Conservation (phyloP, 1,140 invertebrate species). For the Dryas iulia region DNA sequence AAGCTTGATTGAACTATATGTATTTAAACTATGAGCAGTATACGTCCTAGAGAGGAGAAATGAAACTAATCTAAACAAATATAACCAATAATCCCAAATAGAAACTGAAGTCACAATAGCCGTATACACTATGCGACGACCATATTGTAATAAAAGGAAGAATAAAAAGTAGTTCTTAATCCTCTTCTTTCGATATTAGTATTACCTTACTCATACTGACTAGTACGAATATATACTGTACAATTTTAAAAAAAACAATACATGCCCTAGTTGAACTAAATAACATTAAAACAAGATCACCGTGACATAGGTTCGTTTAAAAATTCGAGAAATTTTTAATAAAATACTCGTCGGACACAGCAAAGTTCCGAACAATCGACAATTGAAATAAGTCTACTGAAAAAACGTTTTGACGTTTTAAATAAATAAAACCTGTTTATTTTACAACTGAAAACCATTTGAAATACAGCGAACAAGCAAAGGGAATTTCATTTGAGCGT, state of each 20-base stretch:
- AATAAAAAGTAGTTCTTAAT: no score
- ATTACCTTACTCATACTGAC: not conserved
- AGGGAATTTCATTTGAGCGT: slow-evolving; percentile 57
- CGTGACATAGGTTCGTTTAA: slow-evolving; percentile 7
- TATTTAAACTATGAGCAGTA: no score
- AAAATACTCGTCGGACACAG: slow-evolving; percentile 30
- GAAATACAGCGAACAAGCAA: slow-evolving; percentile 48
- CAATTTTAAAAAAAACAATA: not conserved
- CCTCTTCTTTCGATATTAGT: no score
- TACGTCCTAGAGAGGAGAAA: no score
- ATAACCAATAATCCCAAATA: no score
- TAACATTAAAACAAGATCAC: not conserved
- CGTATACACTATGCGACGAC: no score
- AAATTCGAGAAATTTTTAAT: slow-evolving; percentile 21
- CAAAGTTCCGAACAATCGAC: slow-evolving; percentile 42
- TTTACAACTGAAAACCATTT: slow-evolving; percentile 46
- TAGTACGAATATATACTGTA: not conserved
- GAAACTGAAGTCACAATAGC: no score
- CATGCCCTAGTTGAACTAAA: not conserved
- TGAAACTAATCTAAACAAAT: no score
- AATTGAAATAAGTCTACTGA: slow-evolving; percentile 42
- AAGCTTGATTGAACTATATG: no score
- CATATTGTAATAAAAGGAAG: no score
- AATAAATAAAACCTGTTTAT: slow-evolving; percentile 54
- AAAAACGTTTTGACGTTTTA: slow-evolving; percentile 41